Base-by-base conservation (phyloP, 2,888 invertebrate genomes). In the Caenorhabditis sp. region DNA sequence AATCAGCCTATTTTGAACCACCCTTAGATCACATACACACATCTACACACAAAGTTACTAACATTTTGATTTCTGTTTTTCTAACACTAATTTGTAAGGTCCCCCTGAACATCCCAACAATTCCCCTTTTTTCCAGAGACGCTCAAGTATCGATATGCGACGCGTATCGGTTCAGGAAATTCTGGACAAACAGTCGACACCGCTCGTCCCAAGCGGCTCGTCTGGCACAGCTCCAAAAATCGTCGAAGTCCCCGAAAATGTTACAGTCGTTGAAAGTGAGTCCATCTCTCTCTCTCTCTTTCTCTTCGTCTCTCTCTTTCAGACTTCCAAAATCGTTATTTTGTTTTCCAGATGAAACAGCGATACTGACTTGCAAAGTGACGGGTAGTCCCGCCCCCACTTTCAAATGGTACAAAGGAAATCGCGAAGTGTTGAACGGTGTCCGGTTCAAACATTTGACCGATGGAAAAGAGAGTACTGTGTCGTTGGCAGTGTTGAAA, bases 371-470 rank as follows among this genome's bases (percentile, higher is more conserved):
- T 69, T 93, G 96, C 66, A 93, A 93, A 90, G 93, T 97, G 80
- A 95, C 95, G 90, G 96, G 97, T 88, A 93, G 93, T 87, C 96
- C 97, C 59, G 92, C 94, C 64, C 97, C 97, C 4, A 94, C 94
- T 25, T 95, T 97, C 90, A 77, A 76, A 23, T 88, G 88, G 88
- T 78, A 82, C 60, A 84, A 84, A 69, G 87, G 85, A 64, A 82
- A 70, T 65, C 75, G 81, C 43, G 81, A 81, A 59, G 81, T 81
- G 85, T 92, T 95, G 87, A 95, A 95, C 89, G 95, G 95, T 82
- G 97, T 97, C 81, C 92, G 96, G 76, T 96, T 95, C 90, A 95
- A 95, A 89, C 93, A 94, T 88, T 91, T 94, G 85, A 96, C 97
- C 50, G 97, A 97, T 89, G 94, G 95, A 59, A 94, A 95, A 85